These are phyloP conservation scores for Anarsia innoxiella DNA, from an alignment of 2,888 invertebrate genomes.

Conservation along the genomic window DNA sequence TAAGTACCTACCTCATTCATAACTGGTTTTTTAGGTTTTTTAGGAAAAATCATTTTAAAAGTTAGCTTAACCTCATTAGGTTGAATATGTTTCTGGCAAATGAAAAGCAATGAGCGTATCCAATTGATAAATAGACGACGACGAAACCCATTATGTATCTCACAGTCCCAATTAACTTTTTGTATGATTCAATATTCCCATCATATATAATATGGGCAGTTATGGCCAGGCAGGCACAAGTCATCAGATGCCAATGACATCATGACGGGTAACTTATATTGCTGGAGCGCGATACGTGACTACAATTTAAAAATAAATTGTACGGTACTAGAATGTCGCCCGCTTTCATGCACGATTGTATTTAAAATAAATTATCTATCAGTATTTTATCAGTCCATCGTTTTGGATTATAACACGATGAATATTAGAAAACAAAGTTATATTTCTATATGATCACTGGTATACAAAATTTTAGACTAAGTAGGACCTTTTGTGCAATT, in stretches of 20 bases:
- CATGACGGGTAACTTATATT: slow-evolving; percentile 57
- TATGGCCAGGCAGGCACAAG: slow-evolving; percentile 40
- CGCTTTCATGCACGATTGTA: slow-evolving; percentile 1
- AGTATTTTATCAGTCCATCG: too few relatives aligned
- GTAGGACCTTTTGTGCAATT: too few relatives aligned
- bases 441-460: too few relatives aligned
- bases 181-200: slow-evolving; percentile 15
- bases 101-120: slow-evolving; percentile 28
- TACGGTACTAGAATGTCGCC: slow-evolving; percentile 8
- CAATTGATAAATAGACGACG: slow-evolving; percentile 29
- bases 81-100: too few relatives aligned
- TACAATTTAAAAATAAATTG: slow-evolving; percentile 36
- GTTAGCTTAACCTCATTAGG: too few relatives aligned
- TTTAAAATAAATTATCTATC: not conserved
- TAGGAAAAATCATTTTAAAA: too few relatives aligned
- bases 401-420: too few relatives aligned
- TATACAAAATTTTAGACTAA: too few relatives aligned
- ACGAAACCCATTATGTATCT: slow-evolving; percentile 18
- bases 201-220: slow-evolving; percentile 31
- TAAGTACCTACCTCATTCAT: too few relatives aligned
- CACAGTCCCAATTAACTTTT: slow-evolving; percentile 8
- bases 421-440: too few relatives aligned
- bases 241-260: slow-evolving; percentile 66
- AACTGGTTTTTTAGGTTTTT: too few relatives aligned
- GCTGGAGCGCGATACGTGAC: slow-evolving; percentile 56